These are phyloP conservation scores for Drosophila yakuba DNA, from an alignment of 1,140 invertebrate species.

Conservation along the genomic window DNA sequence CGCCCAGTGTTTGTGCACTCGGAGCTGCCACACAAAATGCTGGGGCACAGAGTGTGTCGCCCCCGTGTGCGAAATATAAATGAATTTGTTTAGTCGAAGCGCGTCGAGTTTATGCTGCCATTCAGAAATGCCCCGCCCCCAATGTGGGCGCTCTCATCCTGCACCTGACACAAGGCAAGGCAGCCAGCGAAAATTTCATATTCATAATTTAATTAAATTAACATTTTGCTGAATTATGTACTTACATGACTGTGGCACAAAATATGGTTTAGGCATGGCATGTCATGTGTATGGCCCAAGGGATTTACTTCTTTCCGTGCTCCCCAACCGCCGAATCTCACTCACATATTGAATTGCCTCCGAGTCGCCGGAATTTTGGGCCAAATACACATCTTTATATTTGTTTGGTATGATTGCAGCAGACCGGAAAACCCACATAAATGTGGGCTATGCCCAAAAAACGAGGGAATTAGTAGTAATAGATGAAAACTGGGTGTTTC, in stretches of 20 bases:
- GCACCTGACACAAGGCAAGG: constrained; percentile 24
- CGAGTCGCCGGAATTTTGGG: constrained; percentile 12
- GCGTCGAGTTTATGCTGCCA: constrained; percentile 61
- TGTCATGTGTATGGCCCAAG: constrained; percentile 43
- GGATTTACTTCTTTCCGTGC: constrained; percentile 30
- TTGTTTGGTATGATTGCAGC: constrained; percentile 45
- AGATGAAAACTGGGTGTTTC: background rate
- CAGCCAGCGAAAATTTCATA: constrained; percentile 67
- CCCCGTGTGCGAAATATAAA: constrained; percentile 61
- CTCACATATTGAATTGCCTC: constrained; percentile 34
- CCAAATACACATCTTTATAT: constrained; percentile 5
- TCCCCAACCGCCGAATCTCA: constrained; percentile 3
- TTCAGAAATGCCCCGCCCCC: constrained; percentile 38
- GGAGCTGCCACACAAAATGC: constrained; percentile 44
- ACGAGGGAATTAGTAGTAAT: constrained; percentile 5
- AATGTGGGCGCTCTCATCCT: background rate
- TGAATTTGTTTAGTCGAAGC: constrained; percentile 72
- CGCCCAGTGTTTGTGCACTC: constrained; percentile 31
- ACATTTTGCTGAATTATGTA: constrained; percentile 77
- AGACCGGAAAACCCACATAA: constrained; percentile 58
- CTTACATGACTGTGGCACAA: constrained; percentile 55
- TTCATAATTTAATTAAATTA: constrained; percentile 82
- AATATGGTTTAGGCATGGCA: constrained; percentile 44
- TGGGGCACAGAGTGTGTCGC: constrained; percentile 18
- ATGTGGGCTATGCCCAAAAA: constrained; percentile 24